phyloP scores from a whole-genome alignment of 2,113 vertebrate species.

The Oreochromis aureus region DNA sequence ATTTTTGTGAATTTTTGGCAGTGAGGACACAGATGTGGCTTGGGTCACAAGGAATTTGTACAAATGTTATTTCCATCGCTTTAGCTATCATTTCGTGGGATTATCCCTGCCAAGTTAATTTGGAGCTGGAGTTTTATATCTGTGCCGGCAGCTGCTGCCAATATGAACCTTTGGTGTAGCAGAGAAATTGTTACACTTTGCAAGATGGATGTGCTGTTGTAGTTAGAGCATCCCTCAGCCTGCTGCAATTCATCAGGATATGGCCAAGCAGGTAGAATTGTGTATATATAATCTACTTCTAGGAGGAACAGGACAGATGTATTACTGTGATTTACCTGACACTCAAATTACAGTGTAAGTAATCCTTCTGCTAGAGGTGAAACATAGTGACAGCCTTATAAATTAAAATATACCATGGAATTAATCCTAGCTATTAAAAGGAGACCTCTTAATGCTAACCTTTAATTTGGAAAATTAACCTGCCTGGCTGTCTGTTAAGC shows the following conservation, averaged over 20 bases:
- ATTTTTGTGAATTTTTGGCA: background rate
- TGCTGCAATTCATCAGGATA: conserved; percentile 23
- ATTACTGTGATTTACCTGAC: conserved; percentile 50
- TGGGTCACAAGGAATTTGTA: conserved; percentile 20
- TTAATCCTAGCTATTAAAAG: conserved; percentile 37
- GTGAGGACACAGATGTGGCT: background rate
- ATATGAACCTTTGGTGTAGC: conserved; percentile 7
- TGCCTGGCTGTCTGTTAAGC: conserved; percentile 6
- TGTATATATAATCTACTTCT: conserved; percentile 34
- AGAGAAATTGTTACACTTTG: conserved; percentile 7
- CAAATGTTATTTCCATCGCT: conserved; percentile 25
- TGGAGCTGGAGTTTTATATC: conserved; percentile 39
- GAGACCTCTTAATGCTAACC: conserved; percentile 8
- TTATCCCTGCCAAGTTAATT: conserved; percentile 42
- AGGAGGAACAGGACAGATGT: background rate
- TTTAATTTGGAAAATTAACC: conserved; percentile 46
- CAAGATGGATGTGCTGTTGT: conserved; percentile 39
- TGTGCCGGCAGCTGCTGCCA: conserved; percentile 23
- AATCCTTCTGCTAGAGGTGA: conserved; percentile 13
- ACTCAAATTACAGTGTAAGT: conserved; percentile 19
- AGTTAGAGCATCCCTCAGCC: background rate
- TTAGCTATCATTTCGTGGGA: conserved; percentile 32
- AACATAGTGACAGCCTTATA: conserved; percentile 15
- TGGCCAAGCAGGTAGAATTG: conserved; percentile 34
- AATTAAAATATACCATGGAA: conserved; percentile 16